Base-by-base conservation (phyloP, 2,113 vertebrate species). In the Hippocampus comes region DNA sequence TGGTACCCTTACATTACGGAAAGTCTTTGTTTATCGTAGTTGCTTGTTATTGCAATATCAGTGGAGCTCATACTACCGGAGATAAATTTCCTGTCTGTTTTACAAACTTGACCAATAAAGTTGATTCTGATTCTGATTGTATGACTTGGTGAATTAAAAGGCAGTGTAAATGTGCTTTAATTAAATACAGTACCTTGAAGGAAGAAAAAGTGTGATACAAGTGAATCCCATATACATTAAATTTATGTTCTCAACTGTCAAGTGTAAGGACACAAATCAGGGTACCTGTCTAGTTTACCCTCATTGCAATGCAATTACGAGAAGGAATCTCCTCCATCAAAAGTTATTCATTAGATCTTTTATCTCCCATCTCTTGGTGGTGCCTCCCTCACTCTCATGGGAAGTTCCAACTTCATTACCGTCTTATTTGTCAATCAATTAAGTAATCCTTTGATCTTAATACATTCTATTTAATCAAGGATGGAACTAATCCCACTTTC, bases 311-410 rank as follows among this genome's bases (percentile, higher is more conserved):
- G 2, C 63, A 41, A 76, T 5, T 43, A 64, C 14, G 82, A 48
- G 51, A 53, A 82, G 82, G 57, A 71, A 78, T 77, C 86, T 88
- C 27, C 66, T 66, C 43, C 82, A 64, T 92, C 88, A 90, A 78
- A 73, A 81, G 82, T 92, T 88, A 91, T 93, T 92, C 91, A 94
- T 94, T 92, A 93, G 90, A 85, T 90, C 88, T 67, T 89, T 57
- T 25, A 14, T 86, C 84, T 83, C 84, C 80, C 78, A 90, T 90
- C 85, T 78, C 48, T 74, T 18, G 34, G 17, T 6, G 42, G 23
- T 67, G 30, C 23, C 34, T 43, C 60, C 42, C n/a, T 43, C 18
- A 18, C 55, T 48, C 56, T 70, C 23, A 20, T 61, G 23, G 53
- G 53, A 48, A 60, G 11, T 74, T 25, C 46, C 57, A 5, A 63